Base-by-base conservation (phyloP, 1,140 invertebrate species). In the Papilio polyxenes region DNA sequence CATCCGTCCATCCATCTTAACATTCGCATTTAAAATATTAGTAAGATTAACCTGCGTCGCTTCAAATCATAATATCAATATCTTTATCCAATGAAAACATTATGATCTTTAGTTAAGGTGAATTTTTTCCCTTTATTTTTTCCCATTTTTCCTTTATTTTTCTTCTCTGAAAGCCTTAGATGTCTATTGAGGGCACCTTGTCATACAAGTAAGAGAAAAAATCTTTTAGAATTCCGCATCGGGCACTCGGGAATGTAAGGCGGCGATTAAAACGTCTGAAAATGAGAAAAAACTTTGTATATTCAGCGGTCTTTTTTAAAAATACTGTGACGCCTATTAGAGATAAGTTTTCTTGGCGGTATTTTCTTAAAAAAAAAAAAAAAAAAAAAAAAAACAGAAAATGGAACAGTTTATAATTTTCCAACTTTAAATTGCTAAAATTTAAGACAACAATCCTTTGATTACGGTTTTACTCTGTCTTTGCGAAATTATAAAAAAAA, bases 241-340 rank as follows among this genome's bases (percentile, higher is more conserved):
- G 59, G n/a, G 62, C 62, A 69, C 62, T 69, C 62, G 15, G 62
- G 11, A 69, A 69, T 69, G 62, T 69, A 69, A 69, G 62, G 62
- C 62, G 20, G 23, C 62, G 62, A 69, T 69, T 69, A 69, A 69
- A 69, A 69, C 62, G 62, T 69, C 31, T 69, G 62, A 69, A 69
- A 69, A 69, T 69, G 62, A 69, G 11, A 62, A 62, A 62, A 62
- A 62, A 69, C 3, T 31, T 69, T 31, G 62, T 69, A 13, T 37
- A 69, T 17, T 17, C 23, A 31, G 20, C 31, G 31, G 62, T 23
- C 62, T 31, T n/a, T 17, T 59, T 69, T 69, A 13, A 69, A 11
- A 69, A 31, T 37, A 65, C 62, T 31, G 59, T 62, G 62, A 31
- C 62, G 62, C 23, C 62, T 3, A 37, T 69, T 69, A 69, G 62